Base-by-base conservation (phyloP, 2,113 vertebrate genomes). In the Aepyceros melampus region DNA sequence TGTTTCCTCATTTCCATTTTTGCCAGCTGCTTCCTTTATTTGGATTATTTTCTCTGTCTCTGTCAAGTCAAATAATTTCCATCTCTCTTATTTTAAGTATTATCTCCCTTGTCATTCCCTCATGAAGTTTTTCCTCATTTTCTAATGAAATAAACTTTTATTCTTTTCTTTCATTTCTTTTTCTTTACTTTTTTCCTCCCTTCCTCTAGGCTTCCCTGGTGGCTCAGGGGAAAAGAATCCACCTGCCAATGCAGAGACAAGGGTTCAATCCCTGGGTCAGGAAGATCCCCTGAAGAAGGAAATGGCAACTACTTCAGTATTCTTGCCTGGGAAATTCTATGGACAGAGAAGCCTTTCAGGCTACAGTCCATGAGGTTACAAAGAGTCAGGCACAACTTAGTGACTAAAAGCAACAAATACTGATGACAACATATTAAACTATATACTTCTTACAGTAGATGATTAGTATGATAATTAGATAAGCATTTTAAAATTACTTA, bases 401-500 rank as follows among this genome's bases (percentile, higher is more conserved):
- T 71, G 67, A 23, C 67, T 74, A 74, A 74, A 76, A 43, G 23
- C 23, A 76, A 76, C 40, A 43, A 76, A 76, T 31, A 74, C 25
- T 14, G 16, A 62, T 55, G 29, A 67, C 71, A 95, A 84, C 6
- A 88, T 25, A 89, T 60, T 62, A 76, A 95, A 93, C 45, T 58
- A 79, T 82, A 53, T 2, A 40, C 9, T 64, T 93, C 23, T 67
- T 91, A 83, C 0, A 74, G 45, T 95, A 53, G 51, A 89, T 88
- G 76, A 90, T 94, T 82, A 71, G 14, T 83, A n/a, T 93, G 91
- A 86, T 89, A 94, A 97, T 81, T 64, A 94, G 60, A 97, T 92
- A 93, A 87, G 93, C 78, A 91, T 93, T 98, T 96, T 91, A n/a
- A 97, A 97, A 89, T 95, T 83, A 91, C 89, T 96, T 96, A 94